Conservation (phyloP, 2,113 vertebrate species). For the Clarias gariepinus region DNA sequence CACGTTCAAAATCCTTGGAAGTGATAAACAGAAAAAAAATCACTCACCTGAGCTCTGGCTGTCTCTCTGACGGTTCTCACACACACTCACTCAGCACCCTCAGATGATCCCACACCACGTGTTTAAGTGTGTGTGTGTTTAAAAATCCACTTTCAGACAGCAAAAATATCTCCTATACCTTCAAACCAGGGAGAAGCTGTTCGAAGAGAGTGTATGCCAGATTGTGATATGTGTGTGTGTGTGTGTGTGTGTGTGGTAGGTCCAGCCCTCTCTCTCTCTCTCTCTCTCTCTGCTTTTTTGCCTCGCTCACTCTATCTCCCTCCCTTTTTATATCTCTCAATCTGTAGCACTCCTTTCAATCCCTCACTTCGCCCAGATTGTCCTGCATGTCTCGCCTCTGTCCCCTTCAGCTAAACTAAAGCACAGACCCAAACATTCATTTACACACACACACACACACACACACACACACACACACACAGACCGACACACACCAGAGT, state of each 20-base stretch:
- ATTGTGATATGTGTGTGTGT: neutral
- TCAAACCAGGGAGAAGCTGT: slow-evolving; percentile 18
- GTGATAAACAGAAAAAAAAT: neutral
- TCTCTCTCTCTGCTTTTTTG: neutral
- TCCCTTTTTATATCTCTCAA: neutral
- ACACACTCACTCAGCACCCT: slow-evolving; percentile 3
- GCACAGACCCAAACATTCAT: neutral
- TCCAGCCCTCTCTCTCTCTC: neutral
- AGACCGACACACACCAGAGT: slow-evolving; percentile 55
- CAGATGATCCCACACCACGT: slow-evolving; percentile 19
- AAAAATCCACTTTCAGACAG: neutral
- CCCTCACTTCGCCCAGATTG: slow-evolving; percentile 1
- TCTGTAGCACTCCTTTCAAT: slow-evolving; percentile 30
- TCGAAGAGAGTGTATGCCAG: neutral
- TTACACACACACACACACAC: neutral
- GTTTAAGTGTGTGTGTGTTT: slow-evolving; percentile 7
- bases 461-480: slow-evolving; percentile 62
- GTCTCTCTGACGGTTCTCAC: slow-evolving; percentile 26
- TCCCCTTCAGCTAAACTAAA: neutral
- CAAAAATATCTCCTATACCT: slow-evolving; percentile 14
- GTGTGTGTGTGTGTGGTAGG: slow-evolving; percentile 9
- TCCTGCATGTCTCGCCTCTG: slow-evolving; percentile 8
- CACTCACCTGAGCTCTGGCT: slow-evolving; percentile 45
- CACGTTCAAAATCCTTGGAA: neutral
- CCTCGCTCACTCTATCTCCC: neutral